Percentiles rank a stretch among this genome's conserved stretches.
Evolutionary conservation across 2,113 vertebrate species (phyloP).

Genomic region (Nothoprocta pentlandii): DNA sequence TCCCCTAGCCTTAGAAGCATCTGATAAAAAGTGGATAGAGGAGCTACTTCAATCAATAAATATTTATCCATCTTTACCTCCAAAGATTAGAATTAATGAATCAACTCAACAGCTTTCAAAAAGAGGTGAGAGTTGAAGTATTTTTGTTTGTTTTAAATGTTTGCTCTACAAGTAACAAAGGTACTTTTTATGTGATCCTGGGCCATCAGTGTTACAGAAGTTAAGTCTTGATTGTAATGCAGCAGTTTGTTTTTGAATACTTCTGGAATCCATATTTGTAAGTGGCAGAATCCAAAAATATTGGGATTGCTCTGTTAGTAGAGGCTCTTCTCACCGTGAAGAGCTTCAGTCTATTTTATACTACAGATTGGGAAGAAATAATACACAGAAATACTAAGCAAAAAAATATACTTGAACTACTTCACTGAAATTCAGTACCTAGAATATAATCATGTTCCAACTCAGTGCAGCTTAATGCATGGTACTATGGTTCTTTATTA

Average conservation of each 20-base stretch:
- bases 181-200: neutral
- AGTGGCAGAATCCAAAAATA: neutral
- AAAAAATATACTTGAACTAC: neutral
- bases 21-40: slow-evolving; percentile 80
- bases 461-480: no score
- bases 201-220: neutral
- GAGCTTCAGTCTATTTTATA: no score
- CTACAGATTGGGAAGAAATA: neutral
- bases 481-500: no score
- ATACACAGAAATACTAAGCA: neutral
- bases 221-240: neutral
- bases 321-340: neutral
- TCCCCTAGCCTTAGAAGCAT: slow-evolving; percentile 79
- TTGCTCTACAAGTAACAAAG: neutral
- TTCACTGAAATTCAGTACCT: no score
- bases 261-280: neutral
- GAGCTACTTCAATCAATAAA: slow-evolving; percentile 80
- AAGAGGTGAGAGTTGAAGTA: slow-evolving; percentile 74
- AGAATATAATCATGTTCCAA: no score
- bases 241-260: neutral
- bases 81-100: slow-evolving; percentile 30
- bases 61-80: slow-evolving; percentile 69
- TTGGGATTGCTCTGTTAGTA: neutral
- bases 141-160: neutral
- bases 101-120: slow-evolving; percentile 76